These are phyloP conservation scores for Emmelina monodactyla DNA, from an alignment of 2,888 invertebrate genomes.

Conservation along the genomic window DNA sequence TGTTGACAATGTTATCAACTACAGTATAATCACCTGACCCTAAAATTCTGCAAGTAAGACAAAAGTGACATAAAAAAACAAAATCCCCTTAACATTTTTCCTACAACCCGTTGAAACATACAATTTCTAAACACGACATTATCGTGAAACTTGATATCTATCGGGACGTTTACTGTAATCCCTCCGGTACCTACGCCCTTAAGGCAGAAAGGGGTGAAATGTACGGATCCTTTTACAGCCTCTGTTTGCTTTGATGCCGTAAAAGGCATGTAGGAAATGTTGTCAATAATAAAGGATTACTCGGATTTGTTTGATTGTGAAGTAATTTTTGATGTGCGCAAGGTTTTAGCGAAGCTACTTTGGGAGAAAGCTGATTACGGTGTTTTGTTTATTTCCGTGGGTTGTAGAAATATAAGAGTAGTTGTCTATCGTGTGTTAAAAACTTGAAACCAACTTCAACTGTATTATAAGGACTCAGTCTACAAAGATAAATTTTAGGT, in stretches of 20 bases:
- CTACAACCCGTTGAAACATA: neutral
- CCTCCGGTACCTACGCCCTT: constrained; percentile 32
- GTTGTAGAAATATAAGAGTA: no score
- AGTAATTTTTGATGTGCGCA: constrained; percentile 1
- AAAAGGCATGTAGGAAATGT: constrained; percentile 19
- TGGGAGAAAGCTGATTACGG: neutral
- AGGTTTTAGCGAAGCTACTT: neutral
- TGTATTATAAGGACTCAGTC: no score
- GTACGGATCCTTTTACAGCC: constrained; percentile 53
- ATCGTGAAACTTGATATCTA: constrained; percentile 35
- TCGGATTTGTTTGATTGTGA: neutral
- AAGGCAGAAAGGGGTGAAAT: constrained; percentile 28
- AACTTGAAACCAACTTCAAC: no score
- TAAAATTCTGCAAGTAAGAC: neutral
- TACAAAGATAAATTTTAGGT: no score
- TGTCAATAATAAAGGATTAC: neutral
- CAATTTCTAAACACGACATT: constrained; percentile 7
- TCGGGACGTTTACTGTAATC: constrained; percentile 63
- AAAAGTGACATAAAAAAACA: neutral
- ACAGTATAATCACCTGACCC: neutral
- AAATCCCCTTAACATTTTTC: neutral
- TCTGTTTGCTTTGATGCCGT: constrained; percentile 44
- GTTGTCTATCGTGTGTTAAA: no score
- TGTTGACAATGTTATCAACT: neutral
- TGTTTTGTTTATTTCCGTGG: no score